Evolutionary conservation across 2,888 invertebrate genomes (phyloP).

Genomic region (Dynastes tityus): DNA sequence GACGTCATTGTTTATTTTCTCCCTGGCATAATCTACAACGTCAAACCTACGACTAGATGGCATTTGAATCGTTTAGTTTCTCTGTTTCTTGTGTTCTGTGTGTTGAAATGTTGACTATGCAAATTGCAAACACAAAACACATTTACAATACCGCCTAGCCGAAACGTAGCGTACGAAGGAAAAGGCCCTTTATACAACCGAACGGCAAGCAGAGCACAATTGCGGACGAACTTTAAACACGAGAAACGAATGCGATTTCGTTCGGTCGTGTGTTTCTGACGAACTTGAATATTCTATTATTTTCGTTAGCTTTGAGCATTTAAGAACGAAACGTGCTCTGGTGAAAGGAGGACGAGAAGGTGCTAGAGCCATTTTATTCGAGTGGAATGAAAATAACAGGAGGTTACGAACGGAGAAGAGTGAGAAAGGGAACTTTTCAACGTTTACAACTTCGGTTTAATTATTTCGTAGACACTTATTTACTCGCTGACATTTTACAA

Average conservation of each 20-base stretch:
- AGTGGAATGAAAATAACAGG: slow-evolving; percentile 28
- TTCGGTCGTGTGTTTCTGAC: slow-evolving; percentile 12
- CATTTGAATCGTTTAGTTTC: slow-evolving; percentile 32
- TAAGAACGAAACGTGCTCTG: slow-evolving; percentile 8
- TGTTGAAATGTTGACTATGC: slow-evolving; percentile 34
- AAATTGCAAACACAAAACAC: slow-evolving; percentile 39
- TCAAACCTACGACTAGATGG: slow-evolving; percentile 15
- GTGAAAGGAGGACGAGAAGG: background rate
- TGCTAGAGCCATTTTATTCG: slow-evolving; percentile 11
- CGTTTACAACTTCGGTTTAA: background rate
- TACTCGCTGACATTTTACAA: slow-evolving; percentile 3
- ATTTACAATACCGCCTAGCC: slow-evolving; percentile 29
- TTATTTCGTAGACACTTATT: slow-evolving; percentile 26
- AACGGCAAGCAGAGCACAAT: slow-evolving; percentile 6
- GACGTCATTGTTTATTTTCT: slow-evolving; percentile 17
- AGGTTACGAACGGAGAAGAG: slow-evolving; percentile 16
- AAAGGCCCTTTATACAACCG: slow-evolving; percentile 26
- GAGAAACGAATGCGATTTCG: slow-evolving; percentile 26
- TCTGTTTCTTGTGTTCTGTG: background rate
- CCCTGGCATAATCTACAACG: slow-evolving; percentile 14
- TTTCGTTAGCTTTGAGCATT: slow-evolving; percentile 41
- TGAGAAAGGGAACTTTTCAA: background rate
- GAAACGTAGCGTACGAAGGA: slow-evolving; percentile 6
- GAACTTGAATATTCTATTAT: slow-evolving; percentile 38
- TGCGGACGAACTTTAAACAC: slow-evolving; percentile 33